Base-by-base conservation (phyloP, 2,888 invertebrate genomes). In the Isoperla grammatica region DNA sequence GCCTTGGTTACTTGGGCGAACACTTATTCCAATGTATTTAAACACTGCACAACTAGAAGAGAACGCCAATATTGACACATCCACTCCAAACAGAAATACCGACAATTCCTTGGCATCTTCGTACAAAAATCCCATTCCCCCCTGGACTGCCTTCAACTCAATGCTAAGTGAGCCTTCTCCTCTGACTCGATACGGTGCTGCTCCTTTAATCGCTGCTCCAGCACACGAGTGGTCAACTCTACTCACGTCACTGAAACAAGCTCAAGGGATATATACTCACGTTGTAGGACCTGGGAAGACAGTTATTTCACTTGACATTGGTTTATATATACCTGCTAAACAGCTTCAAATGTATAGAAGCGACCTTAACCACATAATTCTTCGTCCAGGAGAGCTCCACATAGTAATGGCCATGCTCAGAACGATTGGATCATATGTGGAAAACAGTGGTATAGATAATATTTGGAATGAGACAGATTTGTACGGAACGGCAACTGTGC, bases 341-440 rank as follows among this genome's bases (percentile, higher is more conserved):
- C 23, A 56, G 13, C 4, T 56, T 1, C 35, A 23, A n/a, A 56
- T 45, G 23, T 13, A 17, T 17, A 1, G 45, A n/a, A 43, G 8
- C 13, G 45, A 45, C 35, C n/a, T 13, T 19, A 40, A 55, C 50
- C 17, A 45, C 57, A 61, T 17, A 56, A 59, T 39, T 59, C 59
- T 37, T 40, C 59, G 48, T 55, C 50, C 42, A 61, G 46, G 54
- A 49, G 59, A 48, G 62, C 59, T 54, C 56, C 62, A 42, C 39
- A 39, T 11, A 60, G 17, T 42, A 15, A 19, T 55, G 55, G 3
- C 55, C 3, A 39, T 55, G 55, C 15, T 55, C 15, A 12, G 55
- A 12, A 22, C 17, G 6, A 39, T 55, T 20, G 42, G 42, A 20
- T 11, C 23, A 11, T 56, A 45, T 8, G 15, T 46, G 15, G 45